Percentiles rank a stretch among this genome's conserved stretches.
Evolutionary conservation across 2,797 vertebrate species (phyloP).

Genomic region (Siniperca undulata): DNA sequence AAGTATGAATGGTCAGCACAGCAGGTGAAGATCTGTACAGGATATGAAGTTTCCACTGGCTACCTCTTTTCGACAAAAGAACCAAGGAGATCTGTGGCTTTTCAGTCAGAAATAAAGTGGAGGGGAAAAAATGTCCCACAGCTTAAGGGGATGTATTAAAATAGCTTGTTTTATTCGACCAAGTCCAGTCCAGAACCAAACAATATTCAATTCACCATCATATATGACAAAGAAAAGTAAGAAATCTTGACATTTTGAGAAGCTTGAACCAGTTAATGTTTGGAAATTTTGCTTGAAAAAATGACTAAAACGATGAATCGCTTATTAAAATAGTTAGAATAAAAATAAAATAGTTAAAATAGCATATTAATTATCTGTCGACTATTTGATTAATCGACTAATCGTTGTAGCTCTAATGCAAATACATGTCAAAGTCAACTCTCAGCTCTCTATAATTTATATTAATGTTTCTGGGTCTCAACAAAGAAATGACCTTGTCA

Average conservation of each 20-base stretch:
- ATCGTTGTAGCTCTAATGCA: not conserved
- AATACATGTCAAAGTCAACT: not conserved
- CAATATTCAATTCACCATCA: not conserved
- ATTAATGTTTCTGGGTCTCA: not conserved
- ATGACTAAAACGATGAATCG: not conserved
- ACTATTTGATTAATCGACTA: not conserved
- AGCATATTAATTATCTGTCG: not conserved
- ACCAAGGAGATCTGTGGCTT: constrained; percentile 1
- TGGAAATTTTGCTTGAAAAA: not conserved
- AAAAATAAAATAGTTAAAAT: too few species aligned
- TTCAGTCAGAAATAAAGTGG: too few species aligned
- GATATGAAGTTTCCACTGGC: constrained; percentile 60
- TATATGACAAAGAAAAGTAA: not conserved
- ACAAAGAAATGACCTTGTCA: not conserved
- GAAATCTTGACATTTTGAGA: not conserved
- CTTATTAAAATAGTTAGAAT: not conserved
- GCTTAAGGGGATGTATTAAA: not conserved
- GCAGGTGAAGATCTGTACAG: constrained; percentile 55
- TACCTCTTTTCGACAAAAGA: constrained; percentile 32
- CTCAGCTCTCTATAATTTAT: not conserved
- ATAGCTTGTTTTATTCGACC: not conserved
- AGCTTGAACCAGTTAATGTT: not conserved
- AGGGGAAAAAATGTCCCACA: not conserved
- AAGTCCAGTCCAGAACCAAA: not conserved
- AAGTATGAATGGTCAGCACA: constrained; percentile 47